A percentile compares a stretch with the other conserved stretches of the same genome.
These are phyloP conservation scores for Grantiella picta DNA, from an alignment of 2,113 vertebrate species.

Conservation along the genomic window DNA sequence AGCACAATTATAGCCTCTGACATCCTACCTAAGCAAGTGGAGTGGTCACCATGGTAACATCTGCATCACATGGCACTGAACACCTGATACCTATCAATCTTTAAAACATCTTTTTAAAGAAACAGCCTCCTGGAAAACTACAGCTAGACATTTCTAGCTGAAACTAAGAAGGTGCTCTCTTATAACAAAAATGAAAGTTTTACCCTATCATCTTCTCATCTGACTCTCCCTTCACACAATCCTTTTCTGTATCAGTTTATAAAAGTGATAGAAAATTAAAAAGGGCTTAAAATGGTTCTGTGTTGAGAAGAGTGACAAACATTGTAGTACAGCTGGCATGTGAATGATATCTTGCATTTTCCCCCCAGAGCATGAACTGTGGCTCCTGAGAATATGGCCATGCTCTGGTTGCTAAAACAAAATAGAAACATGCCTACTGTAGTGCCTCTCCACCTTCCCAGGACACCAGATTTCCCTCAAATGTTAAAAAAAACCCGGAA, in stretches of 20 bases:
- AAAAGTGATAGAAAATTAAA: not conserved
- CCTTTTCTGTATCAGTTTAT: not conserved
- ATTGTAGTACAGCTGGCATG: not conserved
- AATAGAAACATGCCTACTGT: not conserved
- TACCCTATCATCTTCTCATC: not conserved
- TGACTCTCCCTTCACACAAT: not conserved
- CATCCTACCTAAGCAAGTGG: slow-evolving; percentile 15
- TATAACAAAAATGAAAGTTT: not conserved
- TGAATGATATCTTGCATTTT: not conserved
- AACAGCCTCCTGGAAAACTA: not conserved
- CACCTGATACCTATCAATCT: slow-evolving; percentile 23
- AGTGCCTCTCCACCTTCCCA: not conserved
- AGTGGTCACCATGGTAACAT: slow-evolving; percentile 39
- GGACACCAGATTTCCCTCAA: not conserved
- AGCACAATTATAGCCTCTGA: slow-evolving; percentile 12
- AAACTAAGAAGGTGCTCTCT: not conserved
- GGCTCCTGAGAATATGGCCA: not conserved
- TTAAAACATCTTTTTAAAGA: slow-evolving; percentile 43
- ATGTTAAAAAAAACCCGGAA: not conserved
- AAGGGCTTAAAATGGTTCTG: not conserved
- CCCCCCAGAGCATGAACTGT: not conserved
- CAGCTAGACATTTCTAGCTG: not conserved
- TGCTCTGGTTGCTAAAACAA: not conserved
- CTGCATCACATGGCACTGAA: not conserved
- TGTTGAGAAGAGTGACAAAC: not conserved